These are phyloP conservation scores for Lissocephala sabroskyi DNA, from an alignment of 2,888 invertebrate genomes.

Conservation along the genomic window DNA sequence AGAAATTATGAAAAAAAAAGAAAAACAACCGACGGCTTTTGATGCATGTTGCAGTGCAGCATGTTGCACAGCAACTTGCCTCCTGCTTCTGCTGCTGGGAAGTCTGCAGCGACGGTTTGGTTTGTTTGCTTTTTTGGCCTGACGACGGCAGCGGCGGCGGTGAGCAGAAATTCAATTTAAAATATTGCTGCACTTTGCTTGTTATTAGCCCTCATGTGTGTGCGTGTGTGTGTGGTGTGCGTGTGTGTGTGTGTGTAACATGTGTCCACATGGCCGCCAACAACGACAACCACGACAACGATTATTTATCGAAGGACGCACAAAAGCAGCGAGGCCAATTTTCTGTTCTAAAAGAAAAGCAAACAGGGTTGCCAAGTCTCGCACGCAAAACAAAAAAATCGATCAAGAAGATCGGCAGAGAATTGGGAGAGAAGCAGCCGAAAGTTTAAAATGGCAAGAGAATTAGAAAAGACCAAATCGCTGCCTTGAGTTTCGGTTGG, in stretches of 20 bases:
- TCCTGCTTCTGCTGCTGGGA: no score
- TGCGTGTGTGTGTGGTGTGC: conserved; percentile 1
- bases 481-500: no score
- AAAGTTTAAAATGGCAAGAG: no score
- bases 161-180: conserved; percentile 60
- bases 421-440: no score
- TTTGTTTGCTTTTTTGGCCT: conserved; percentile 19
- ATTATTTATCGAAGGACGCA: conserved; percentile 59
- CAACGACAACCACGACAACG: conserved; percentile 48
- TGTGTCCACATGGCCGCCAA: conserved; percentile 34
- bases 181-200: conserved; percentile 63
- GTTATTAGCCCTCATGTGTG: conserved; percentile 20
- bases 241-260: conserved; percentile 35
- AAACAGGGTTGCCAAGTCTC: no score
- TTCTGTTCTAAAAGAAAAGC: no score
- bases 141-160: conserved; percentile 23
- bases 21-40: conserved; percentile 51
- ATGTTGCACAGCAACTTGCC: conserved; percentile 33
- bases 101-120: conserved; percentile 5
- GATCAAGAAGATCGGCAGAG: no score
- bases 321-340: no score
- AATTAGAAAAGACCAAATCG: no score
- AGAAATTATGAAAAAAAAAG: conserved; percentile 57
- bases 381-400: no score
- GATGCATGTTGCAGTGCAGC: conserved; percentile 50